Evolutionary conservation across 2,888 invertebrate species (phyloP).

Genomic region (Thymelicus lineola): DNA sequence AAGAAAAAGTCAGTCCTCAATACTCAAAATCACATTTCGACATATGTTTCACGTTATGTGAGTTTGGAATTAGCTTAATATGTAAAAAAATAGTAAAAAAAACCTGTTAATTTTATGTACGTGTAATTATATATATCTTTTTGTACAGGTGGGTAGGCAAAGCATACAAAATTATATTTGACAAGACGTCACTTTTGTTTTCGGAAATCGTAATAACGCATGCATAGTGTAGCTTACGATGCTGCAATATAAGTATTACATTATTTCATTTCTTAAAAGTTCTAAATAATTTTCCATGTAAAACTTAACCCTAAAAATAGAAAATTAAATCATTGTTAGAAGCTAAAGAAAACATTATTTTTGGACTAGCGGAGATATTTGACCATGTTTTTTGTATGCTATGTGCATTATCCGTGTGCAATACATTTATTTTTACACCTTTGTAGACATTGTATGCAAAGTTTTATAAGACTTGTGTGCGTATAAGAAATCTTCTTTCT

Average conservation of each 20-base stretch:
- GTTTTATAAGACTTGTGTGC: slow-evolving; percentile 25
- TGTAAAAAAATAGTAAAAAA: slow-evolving; percentile 34
- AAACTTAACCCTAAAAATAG: too few species aligned
- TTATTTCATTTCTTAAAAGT: neutral
- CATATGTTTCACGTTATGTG: slow-evolving; percentile 79
- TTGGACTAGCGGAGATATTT: neutral
- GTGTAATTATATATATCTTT: slow-evolving; percentile 15
- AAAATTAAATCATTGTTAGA: too few species aligned
- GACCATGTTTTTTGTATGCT: slow-evolving; percentile 19
- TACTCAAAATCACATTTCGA: slow-evolving; percentile 70
- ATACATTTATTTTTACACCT: slow-evolving; percentile 27
- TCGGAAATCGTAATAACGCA: neutral
- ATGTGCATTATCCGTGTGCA: slow-evolving; percentile 15
- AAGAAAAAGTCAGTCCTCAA: slow-evolving; percentile 64
- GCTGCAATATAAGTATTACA: neutral
- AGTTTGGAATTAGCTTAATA: slow-evolving; percentile 56
- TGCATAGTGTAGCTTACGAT: too few species aligned
- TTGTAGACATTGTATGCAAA: slow-evolving; percentile 27
- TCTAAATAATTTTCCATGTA: too few species aligned
- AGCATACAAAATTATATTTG: slow-evolving; percentile 30
- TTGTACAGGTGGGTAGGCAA: slow-evolving; percentile 29
- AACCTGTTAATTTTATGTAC: slow-evolving; percentile 16
- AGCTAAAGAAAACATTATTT: neutral
- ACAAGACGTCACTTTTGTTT: neutral
- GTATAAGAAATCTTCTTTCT: slow-evolving; percentile 14